Base-by-base conservation (phyloP, 2,113 vertebrate species). In the Otocyon megalotis region DNA sequence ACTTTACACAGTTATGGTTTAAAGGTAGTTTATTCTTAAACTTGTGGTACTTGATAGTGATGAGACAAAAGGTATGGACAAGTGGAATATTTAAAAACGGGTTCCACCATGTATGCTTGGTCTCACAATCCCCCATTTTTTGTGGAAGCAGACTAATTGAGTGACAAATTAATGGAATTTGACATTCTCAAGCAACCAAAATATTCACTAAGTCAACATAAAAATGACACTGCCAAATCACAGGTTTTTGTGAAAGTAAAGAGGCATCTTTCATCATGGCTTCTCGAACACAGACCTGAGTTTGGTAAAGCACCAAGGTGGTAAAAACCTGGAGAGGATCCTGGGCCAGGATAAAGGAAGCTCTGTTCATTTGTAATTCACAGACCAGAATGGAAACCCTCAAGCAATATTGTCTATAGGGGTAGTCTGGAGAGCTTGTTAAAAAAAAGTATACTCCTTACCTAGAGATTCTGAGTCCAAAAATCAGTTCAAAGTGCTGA, bases 181-280 rank as follows among this genome's bases (percentile, higher is more conserved):
- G 85, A 86, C 50, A 67, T 65, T 62, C 13, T 58, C 71, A 87
- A 96, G 60, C 50, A 83, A 88, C 69, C n/a, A 56, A 90, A 87
- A 37, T 74, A 76, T 19, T 71, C 53, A 76, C 30, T 28, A 50
- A 83, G 48, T 54, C 35, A 17, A 28, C 32, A 32, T 60, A 37
- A 37, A 22, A 48, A 54, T 20, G 54, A 20, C 26, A 58, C 14
- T 11, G 20, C 60, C 26, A 74, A 32, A 20, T 58, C 77, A 50
- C 50, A 62, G 50, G 56, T 26, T 37, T 90, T 53, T 48, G 20
- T 67, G 62, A 58, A 16, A 28, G 17, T 56, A 13, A 91, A 35
- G 54, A 28, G 28, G 11, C 53, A 50, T 32, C 53, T 14, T 71
- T 86, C 60, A 15, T n/a, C 8, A 8, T 19, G 15, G 11, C n/a